Base-by-base conservation (phyloP, 2,113 vertebrate species). In the Copsychus sechellarum region DNA sequence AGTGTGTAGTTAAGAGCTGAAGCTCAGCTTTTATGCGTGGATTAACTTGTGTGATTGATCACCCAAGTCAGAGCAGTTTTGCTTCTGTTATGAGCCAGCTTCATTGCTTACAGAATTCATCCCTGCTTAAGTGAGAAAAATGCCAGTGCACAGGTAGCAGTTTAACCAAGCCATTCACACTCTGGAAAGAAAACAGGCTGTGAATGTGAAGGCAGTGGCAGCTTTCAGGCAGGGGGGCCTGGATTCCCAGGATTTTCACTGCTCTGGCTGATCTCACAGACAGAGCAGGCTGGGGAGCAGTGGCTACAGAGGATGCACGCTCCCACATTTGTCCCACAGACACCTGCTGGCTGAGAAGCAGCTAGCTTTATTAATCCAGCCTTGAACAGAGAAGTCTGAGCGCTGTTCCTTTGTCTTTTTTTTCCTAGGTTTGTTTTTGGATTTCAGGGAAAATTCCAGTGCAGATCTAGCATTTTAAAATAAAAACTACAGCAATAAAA, bases 11-110 rank as follows among this genome's bases (percentile, higher is more conserved):
- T 20, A 34, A 66, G 86, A 82, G 58, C 61, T 38, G 61, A 62
- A 91, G 70, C 31, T 69, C 58, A 50, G 50, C 7, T 0, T 91
- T 81, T 80, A 48, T 0, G 4, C 1, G 1, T 66, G 66, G 74
- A 53, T 91, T 91, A 61, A 72, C 85, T 94, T 23, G 43, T 13
- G 67, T 89, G 89, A 95, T 87, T 76, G 73, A 95, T 92, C 42
- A 66, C 50, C 26, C 1, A 0, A 36, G 43, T 31, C 58, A 48
- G 58, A 70, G 64, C 56, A 40, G 31, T 25, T 89, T 26, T 77
- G 36, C 56, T 73, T 86, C 67, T 16, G 45, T 34, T 58, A 4
- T 15, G 61, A 83, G 38, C 12, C 5, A 5, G 43, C 34, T 73
- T 64, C 54, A 36, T 60, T 5, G 0, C 60, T 81, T 70, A 12